phyloP scores from a whole-genome alignment of 53 echinoderm and acorn worm species.

The Astropecten irregularis region DNA sequence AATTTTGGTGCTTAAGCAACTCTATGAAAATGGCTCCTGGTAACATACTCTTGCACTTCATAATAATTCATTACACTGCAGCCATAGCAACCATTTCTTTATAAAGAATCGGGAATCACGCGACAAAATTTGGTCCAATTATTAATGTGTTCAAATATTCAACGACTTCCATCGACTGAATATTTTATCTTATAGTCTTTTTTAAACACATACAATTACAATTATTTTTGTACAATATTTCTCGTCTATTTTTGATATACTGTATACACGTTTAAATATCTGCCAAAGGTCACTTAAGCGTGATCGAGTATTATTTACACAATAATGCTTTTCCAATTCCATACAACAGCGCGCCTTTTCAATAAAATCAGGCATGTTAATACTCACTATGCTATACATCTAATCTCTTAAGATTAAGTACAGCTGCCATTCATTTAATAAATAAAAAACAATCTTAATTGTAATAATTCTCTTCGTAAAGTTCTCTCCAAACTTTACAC shows the following conservation, averaged over 20 bases:
- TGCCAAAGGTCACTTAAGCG: constrained; percentile 37
- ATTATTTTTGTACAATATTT: neutral
- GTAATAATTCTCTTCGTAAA: neutral
- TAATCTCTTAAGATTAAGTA: constrained; percentile 6
- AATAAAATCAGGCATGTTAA: neutral
- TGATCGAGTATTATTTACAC: constrained; percentile 22
- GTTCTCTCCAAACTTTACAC: neutral
- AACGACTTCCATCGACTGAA: too few species aligned
- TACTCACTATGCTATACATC: neutral
- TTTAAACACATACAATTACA: neutral
- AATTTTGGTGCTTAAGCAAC: too few species aligned
- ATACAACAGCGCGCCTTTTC: neutral
- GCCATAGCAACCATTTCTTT: neutral
- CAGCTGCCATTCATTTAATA: neutral
- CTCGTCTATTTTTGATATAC: neutral
- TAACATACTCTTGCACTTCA: neutral
- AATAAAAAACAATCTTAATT: neutral
- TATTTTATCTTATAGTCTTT: too few species aligned
- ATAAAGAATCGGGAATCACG: neutral
- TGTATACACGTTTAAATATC: neutral
- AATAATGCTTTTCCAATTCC: too few species aligned
- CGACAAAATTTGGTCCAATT: constrained; percentile 19
- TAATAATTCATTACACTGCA: neutral
- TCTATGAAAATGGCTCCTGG: too few species aligned
- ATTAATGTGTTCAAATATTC: neutral